Evolutionary conservation across 2,113 vertebrate genomes (phyloP), one percentile per base, ranked within the genome.

Genomic region (Eurystomus gularis): DNA sequence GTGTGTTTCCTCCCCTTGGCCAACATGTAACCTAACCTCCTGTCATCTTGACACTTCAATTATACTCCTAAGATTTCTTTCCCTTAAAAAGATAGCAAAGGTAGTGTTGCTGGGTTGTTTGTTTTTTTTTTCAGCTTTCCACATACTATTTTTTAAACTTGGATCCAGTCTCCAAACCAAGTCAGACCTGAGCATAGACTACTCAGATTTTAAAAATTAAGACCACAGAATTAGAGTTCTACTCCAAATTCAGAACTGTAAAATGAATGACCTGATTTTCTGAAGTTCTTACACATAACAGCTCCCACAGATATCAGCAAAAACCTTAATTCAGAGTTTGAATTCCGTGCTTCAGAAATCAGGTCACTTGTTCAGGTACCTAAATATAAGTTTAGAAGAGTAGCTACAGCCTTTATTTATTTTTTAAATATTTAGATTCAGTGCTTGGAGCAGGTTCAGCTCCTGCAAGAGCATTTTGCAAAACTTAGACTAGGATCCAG

Each of bases 221-320:
- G 11, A 87, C 19, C 28, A 77, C 7, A 65, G 23, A 65, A 62
- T 69, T 28, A 37, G 44, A 46, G 33, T 94, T 23, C 23, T 62
- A 66, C 70, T 82, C 35, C 62, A 87, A 85, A 71, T 79, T 72
- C 73, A 81, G 84, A 90, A 84, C 0, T 80, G 49, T 66, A 87
- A 85, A 85, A 88, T 44, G 15, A 91, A 94, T 79, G 61, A 93
- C 75, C 66, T 90, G 87, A 91, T 96, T 96, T 94, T 93, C 78
- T 64, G 62, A 90, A 87, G 62, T 91, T 93, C 37, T 54, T 55
- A 82, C 55, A 57, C 1, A 17, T 18, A 93, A 35, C 26, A 92
- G 35, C 58, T 93, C 75, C 66, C 70, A 76, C 66, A 82, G 78
- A 89, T 82, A 29, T 73, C 90, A 90, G 87, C n/a, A 93, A 96